A percentile compares a stretch with the other conserved stretches of the same genome.
phyloP scores from a whole-genome alignment of 2,113 vertebrate genomes.

The Paramisgurnus dabryanus region DNA sequence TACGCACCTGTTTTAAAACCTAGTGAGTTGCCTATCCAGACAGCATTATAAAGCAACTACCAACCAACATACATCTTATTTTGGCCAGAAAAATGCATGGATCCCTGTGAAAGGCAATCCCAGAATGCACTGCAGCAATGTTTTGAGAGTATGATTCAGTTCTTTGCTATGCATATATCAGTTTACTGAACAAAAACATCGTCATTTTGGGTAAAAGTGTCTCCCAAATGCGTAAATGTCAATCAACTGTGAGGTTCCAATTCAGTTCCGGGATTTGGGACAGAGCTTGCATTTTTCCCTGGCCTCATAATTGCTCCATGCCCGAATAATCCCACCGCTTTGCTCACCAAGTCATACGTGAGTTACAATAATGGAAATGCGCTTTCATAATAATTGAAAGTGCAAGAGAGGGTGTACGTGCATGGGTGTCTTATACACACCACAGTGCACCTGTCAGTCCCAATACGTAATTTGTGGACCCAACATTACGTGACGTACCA shows the following conservation, averaged over 20 bases:
- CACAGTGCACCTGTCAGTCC: conserved; percentile 25
- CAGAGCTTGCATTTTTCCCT: neutral
- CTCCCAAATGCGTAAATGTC: too few relatives aligned
- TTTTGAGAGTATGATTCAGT: too few relatives aligned
- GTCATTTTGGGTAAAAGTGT: too few relatives aligned
- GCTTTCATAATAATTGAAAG: conserved; percentile 30
- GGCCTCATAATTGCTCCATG: neutral
- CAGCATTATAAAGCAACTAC: neutral
- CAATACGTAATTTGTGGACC: neutral
- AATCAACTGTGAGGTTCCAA: neutral
- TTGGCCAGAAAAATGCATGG: neutral
- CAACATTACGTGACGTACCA: conserved; percentile 24
- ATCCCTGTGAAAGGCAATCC: neutral
- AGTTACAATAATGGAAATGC: conserved; percentile 26
- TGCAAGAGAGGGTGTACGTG: neutral
- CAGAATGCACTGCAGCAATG: neutral
- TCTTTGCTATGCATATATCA: too few relatives aligned
- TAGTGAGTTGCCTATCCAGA: neutral
- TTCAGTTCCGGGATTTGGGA: neutral
- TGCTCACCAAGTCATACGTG: conserved; percentile 8
- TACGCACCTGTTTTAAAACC: neutral
- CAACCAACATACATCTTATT: neutral
- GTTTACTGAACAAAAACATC: too few relatives aligned
- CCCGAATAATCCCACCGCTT: neutral
- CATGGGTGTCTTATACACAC: neutral